Base-by-base conservation (phyloP, 2,797 vertebrate genomes). In the Acanthurus tractus region DNA sequence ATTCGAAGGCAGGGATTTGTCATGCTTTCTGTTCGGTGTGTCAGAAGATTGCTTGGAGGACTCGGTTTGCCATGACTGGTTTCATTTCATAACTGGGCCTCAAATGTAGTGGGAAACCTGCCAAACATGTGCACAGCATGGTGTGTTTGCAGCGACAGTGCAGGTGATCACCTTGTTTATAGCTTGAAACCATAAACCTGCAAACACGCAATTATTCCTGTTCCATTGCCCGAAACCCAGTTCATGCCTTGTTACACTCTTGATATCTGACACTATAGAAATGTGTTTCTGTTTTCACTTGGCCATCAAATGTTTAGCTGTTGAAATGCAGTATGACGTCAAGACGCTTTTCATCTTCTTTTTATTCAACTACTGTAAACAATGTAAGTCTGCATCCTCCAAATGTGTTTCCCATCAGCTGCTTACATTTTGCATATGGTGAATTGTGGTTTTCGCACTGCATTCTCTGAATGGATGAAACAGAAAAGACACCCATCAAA, bases 351-450 rank as follows among this genome's bases (percentile, higher is more conserved):
- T 87, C 83, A 87, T 92, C 81, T 76, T 72, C 45, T 73, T 62
- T 70, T 52, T 57, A n/a, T 78, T 69, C 25, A 48, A n/a, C 52
- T 68, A 53, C 46, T 84, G 83, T 87, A 92, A 89, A 91, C 73
- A 85, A 3, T 11, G 75, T 55, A 20, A 23, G 70, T 62, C 57
- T 61, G 82, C 46, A 48, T 78, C 77, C 76, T 78, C 66, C 10
- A 12, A 80, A 63, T 7, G 55, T 89, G 88, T 83, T 91, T 88
- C 83, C 75, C 84, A 78, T 89, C 83, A 81, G 53, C 67, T 56
- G 64, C 82, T 88, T 85, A 82, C 76, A 50, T 72, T 83, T 61
- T 76, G 71, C 82, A 86, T 84, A 84, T 72, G 86, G 68, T 14
- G 52, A 49, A 58, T 40, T 85, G 85, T 54, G 84, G 89, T 88